A percentile compares a stretch with the other conserved stretches of the same genome.
Evolutionary conservation across 2,113 vertebrate species (phyloP).

Genomic region (Galemys pyrenaicus): DNA sequence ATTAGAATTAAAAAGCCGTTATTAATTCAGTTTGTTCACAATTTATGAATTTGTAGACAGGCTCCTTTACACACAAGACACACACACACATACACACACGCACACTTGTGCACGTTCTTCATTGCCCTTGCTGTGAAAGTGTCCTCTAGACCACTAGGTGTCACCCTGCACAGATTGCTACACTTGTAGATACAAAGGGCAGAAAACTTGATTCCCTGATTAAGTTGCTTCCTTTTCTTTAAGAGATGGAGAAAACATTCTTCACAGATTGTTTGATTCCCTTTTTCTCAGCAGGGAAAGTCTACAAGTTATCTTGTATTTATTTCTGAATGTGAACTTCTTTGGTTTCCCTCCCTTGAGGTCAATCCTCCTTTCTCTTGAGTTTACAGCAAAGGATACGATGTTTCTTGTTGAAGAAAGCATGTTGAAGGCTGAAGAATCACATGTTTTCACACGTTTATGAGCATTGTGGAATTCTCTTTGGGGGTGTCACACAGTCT

Average conservation of each 20-base stretch:
- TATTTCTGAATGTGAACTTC: not conserved
- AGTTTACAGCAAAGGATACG: conserved; percentile 12
- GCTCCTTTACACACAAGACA: not conserved
- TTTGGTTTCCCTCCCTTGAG: not conserved
- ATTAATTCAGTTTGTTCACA: conserved; percentile 13
- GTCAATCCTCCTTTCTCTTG: not conserved
- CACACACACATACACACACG: not conserved
- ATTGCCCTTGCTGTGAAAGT: not conserved
- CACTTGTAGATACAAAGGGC: not conserved
- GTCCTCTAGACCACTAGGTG: conserved; percentile 74
- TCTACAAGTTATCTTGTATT: conserved; percentile 16
- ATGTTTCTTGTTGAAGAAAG: not conserved
- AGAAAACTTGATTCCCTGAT: not conserved
- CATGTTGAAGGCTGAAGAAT: not conserved
- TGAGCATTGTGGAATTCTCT: not conserved
- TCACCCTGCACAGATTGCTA: conserved; percentile 72
- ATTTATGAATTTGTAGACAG: not conserved
- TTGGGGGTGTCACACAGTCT: not conserved
- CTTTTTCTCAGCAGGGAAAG: not conserved
- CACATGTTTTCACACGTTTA: not conserved
- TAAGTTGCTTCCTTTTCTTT: not conserved
- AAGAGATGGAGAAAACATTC: not conserved
- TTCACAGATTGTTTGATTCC: not conserved
- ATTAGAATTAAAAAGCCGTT: not conserved
- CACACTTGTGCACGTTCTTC: not conserved